Evolutionary conservation across 1,140 invertebrate genomes (phyloP), one percentile per base, ranked within the genome.

Genomic region (Drosophila chauvacae): DNA sequence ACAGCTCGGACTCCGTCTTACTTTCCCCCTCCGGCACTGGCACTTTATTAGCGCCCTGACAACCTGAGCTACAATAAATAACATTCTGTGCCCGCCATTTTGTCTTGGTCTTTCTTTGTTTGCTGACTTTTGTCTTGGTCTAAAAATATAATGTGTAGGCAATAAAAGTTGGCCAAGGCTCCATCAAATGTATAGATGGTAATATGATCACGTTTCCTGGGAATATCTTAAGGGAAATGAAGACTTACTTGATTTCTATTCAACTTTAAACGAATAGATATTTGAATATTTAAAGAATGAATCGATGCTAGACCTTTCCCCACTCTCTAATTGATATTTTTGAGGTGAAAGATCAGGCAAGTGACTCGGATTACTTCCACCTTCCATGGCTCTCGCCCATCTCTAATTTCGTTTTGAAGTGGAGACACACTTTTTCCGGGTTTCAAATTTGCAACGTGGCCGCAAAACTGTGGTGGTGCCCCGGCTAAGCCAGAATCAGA

Each of bases 21-120:
- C 23, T 26, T 55, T 11, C 41, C 20, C 69, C 47, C 7, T n/a
- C 45, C 47, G 14, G 26, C 20, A 6, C n/a, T 58, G 68, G 65
- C 82, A 88, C 84, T 84, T 88, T 88, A 88, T 88, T 88, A 88
- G 85, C 85, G 68, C 64, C 77, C 84, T 79, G 73, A 77, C 84
- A 88, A 88, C 80, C 80, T 88, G 80, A 69, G 69, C 65, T 61
- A 69, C 81, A 63, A 88, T 88, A 88, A 88, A 88, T 90, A 88
- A 84, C 84, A 88, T 83, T 76, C 56, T 77, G 62, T 77, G 73
- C 75, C 42, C 63, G 50, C 74, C 73, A 77, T 77, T 77, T 77
- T 69, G 63, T 77, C 45, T 42, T 20, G 37, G 11, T 16, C 4
- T 44, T 18, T 23, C 23, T 53, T 42, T 23, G 26, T 42, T 3